A percentile compares a stretch with the other conserved stretches of the same genome.
These are phyloP conservation scores for Morus bassanus DNA, from an alignment of 2,797 vertebrate genomes.

Conservation along the genomic window DNA sequence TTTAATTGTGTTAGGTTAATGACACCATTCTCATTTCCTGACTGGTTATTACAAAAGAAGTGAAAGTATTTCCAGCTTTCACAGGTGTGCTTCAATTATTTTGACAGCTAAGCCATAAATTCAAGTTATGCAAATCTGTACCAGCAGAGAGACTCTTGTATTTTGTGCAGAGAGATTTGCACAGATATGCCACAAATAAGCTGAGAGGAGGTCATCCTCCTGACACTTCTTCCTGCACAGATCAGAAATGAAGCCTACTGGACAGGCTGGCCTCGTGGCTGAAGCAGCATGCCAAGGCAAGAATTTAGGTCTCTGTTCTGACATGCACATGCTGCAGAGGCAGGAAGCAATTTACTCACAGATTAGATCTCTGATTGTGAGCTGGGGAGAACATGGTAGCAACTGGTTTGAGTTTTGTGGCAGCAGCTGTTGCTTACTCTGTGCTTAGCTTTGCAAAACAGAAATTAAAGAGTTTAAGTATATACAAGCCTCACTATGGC, in stretches of 20 bases:
- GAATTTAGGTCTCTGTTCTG: background rate
- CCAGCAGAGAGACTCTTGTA: background rate
- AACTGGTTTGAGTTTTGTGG: background rate
- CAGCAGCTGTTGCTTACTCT: background rate
- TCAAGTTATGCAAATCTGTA: background rate
- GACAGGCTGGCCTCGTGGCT: background rate
- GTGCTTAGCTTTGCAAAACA: background rate
- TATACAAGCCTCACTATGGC: background rate
- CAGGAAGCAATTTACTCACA: background rate
- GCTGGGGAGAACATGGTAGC: background rate
- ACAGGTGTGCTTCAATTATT: background rate
- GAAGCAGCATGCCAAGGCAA: background rate
- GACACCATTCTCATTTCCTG: background rate
- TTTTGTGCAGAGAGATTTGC: background rate
- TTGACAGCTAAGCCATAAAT: background rate
- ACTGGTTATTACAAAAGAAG: background rate
- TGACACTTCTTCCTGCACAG: background rate
- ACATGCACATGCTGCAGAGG: rapidly evolving
- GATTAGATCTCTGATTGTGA: background rate
- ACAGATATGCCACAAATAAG: background rate
- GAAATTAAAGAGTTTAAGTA: background rate
- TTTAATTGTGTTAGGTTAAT: background rate
- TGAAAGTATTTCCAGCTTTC: background rate
- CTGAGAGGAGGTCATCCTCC: background rate
- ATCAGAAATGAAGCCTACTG: background rate